Evolutionary conservation across 2,113 vertebrate species (phyloP).

Genomic region (Morphnarchus princeps): DNA sequence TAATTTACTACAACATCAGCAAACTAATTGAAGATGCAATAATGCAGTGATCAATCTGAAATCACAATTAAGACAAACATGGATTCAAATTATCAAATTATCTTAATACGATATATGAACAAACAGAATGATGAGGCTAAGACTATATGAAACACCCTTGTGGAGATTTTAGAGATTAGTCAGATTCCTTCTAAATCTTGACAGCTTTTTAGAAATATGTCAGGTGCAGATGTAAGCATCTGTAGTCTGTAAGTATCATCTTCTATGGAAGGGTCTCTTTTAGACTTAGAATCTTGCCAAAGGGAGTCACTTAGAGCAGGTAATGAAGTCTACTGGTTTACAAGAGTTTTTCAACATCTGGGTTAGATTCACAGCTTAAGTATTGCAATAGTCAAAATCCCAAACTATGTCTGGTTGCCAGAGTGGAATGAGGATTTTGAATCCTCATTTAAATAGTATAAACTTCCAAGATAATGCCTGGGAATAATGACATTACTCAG

Average conservation of each 20-base stretch:
- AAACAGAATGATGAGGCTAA: background rate
- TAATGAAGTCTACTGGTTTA: background rate
- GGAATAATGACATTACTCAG: background rate
- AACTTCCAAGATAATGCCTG: background rate
- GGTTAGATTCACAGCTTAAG: background rate
- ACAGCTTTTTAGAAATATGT: background rate
- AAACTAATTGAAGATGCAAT: conserved; percentile 24
- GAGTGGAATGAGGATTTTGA: background rate
- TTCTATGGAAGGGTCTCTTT: background rate
- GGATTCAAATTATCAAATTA: conserved; percentile 18
- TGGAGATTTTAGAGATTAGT: background rate
- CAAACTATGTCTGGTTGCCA: background rate
- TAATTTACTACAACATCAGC: conserved; percentile 32
- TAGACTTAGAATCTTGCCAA: background rate
- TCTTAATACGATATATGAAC: background rate
- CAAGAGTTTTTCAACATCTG: background rate
- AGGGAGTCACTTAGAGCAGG: background rate
- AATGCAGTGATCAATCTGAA: conserved; percentile 26
- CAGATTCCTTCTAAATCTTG: background rate
- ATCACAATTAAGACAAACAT: conserved; percentile 8
- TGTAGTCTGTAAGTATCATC: background rate
- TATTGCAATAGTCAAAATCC: background rate
- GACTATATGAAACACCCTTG: background rate
- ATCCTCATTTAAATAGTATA: background rate
- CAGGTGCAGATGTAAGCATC: background rate